Evolutionary conservation across 2,888 invertebrate species (phyloP), one percentile per base, ranked within the genome.

Genomic region (Cheiracanthium punctorium): DNA sequence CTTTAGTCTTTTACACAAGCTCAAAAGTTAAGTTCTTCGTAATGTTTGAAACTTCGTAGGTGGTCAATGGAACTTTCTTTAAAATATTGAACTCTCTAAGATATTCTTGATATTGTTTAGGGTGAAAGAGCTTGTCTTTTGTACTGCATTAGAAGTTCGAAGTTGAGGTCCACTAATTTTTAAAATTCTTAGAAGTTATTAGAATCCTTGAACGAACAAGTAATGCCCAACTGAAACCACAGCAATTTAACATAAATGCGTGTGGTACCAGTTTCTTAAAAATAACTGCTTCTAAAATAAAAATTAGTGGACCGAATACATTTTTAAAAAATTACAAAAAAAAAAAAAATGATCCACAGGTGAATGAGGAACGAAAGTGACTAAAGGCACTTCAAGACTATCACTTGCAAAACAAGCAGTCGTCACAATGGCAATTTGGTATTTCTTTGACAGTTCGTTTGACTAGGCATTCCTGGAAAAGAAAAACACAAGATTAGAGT

Each of bases 401-500:
- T 37, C 29, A 28, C 43, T 67, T 77, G 58, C 37, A 33, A 43
- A n/a, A 58, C 28, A 64, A 43, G 67, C 30, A 73, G 65, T 73
- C n/a, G 32, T 76, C 58, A 52, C 17, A 74, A 74, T 69, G 74
- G 74, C 33, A 33, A 73, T 74, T 80, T 81, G 74, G 74, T 69
- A 69, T 65, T 73, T 33, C 20, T 48, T 28, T 33, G 32, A 37
- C 20, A 69, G 28, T 33, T 20, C 24, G 29, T 5, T 80, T 81
- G 81, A 81, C 81, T 81, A 81, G 81, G 81, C 74, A 67, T 74
- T 67, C 74, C 81, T 81, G 64, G 28, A 81, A 81, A 7, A 71
- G 14, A 48, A 29, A 79, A 79, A 24, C 1, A 37, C 20, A 10
- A 5, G 1, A 30, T 32, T 12, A 30, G 30, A 1, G 12, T 69